Evolutionary conservation across 1,140 invertebrate genomes (phyloP), one percentile per base, ranked within the genome.

Genomic region (Pogonognathellus flavescens): DNA sequence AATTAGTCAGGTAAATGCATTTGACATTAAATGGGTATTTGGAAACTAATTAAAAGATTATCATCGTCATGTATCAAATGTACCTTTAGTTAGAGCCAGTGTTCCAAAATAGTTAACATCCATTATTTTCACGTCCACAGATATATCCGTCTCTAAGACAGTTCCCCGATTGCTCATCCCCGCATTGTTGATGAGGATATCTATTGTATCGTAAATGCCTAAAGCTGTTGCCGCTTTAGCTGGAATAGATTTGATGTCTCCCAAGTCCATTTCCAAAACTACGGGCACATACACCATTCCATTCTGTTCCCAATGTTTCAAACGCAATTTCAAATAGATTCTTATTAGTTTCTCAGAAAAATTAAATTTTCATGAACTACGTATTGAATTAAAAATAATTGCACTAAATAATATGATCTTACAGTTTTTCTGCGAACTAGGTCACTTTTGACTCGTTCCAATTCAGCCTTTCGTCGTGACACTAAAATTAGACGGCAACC

Each of bases 21-120:
- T 76, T 49, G 41, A 11, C 13, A 76, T 50, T 41, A 41, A 49
- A 13, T 72, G 4, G 66, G 25, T 7, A 31, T 57, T 8, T 49
- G 9, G n/a, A n/a, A n/a, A n/a, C n/a, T n/a, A n/a, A n/a, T n/a
- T n/a, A n/a, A n/a, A n/a, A n/a, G n/a, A n/a, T n/a, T n/a, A n/a
- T n/a, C n/a, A n/a, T n/a, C n/a, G n/a, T n/a, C n/a, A n/a, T n/a
- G n/a, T n/a, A n/a, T n/a, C 18, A 7, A 62, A 62, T 80, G 89
- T 92, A 97, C 97, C 96, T 95, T 97, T 98, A 4, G 96, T 97
- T 9, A 99, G 90, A 60, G 95, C 95, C 84, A 98, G 93, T 88
- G 96, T 94, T 41, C 97, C 97, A 93, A 99, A 97, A 91, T 97
- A 99, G 92, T 99, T 99, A 2, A 98, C 94, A 41, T 94, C 90